These are phyloP conservation scores for Petrocephalus microphthalmus DNA, from an alignment of 2,113 vertebrate genomes.

Conservation along the genomic window DNA sequence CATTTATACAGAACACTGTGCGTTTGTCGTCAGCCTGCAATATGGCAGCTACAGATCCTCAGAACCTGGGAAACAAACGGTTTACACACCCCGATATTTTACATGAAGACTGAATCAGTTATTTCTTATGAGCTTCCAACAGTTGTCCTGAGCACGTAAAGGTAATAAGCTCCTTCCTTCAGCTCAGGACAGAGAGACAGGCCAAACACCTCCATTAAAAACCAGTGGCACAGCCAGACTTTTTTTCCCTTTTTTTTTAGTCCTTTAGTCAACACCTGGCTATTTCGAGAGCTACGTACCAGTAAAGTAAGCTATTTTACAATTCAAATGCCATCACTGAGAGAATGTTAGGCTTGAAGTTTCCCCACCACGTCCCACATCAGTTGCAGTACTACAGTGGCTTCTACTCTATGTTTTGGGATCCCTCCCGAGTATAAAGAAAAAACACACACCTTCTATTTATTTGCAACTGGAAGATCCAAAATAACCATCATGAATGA, in stretches of 20 bases:
- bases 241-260: constrained; percentile 32
- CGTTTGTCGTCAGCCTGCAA: constrained; percentile 21
- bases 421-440: background rate
- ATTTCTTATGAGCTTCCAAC: constrained; percentile 16
- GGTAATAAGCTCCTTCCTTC: constrained; percentile 23
- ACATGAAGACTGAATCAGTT: background rate
- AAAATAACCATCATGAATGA: background rate
- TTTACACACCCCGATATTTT: background rate
- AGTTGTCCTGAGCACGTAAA: constrained; percentile 12
- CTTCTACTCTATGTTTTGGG: constrained; percentile 30
- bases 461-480: constrained; percentile 13
- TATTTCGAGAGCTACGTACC: constrained; percentile 47
- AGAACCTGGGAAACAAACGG: background rate
- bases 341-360: constrained; percentile 37
- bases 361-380: constrained; percentile 52
- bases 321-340: constrained; percentile 43
- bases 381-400: constrained; percentile 40
- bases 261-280: constrained; percentile 38
- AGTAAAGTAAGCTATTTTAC: constrained; percentile 53
- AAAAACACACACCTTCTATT: constrained; percentile 3
- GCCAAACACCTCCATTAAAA: constrained; percentile 34
- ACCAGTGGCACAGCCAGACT: constrained; percentile 39
- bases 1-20: constrained; percentile 22
- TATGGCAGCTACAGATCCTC: background rate
- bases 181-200: constrained; percentile 26